A percentile compares a stretch with the other conserved stretches of the same genome.
These are phyloP conservation scores for Nomada ruficornis DNA, from an alignment of 2,888 invertebrate genomes.

Conservation along the genomic window DNA sequence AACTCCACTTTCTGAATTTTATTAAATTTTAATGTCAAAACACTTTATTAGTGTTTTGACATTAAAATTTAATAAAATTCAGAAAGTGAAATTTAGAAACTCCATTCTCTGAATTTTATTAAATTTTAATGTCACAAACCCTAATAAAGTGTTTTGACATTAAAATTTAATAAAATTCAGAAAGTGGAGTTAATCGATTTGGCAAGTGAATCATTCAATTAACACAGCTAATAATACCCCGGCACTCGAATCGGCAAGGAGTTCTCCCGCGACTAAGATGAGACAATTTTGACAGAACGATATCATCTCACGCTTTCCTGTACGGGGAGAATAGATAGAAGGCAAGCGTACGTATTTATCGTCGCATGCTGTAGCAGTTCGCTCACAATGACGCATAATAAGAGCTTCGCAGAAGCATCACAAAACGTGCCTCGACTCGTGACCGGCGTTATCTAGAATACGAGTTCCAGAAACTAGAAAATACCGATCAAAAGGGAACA, in stretches of 20 bases:
- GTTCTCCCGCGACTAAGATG: slow-evolving; percentile 25
- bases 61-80: no score
- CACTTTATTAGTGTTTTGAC: no score
- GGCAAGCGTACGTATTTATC: slow-evolving; percentile 26
- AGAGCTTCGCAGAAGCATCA: slow-evolving; percentile 53
- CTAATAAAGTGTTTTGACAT: no score
- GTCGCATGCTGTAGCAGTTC: not conserved
- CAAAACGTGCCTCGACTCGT: slow-evolving; percentile 48
- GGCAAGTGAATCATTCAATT: no score
- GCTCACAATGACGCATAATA: slow-evolving; percentile 68
- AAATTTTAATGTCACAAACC: no score
- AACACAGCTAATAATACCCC: not conserved
- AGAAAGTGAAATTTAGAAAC: no score
- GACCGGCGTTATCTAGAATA: slow-evolving; percentile 64
- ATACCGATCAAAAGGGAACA: slow-evolving; percentile 64
- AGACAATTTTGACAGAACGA: slow-evolving; percentile 47
- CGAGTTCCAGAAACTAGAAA: slow-evolving; percentile 72
- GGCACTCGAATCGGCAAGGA: no score
- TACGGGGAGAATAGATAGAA: not conserved
- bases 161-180: no score
- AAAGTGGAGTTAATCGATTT: no score
- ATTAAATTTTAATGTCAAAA: no score
- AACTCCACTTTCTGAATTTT: no score
- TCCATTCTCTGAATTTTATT: no score
- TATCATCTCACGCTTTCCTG: not conserved